A percentile compares a stretch with the other conserved stretches of the same genome.
Evolutionary conservation across 2,113 vertebrate species (phyloP).

Genomic region (Thunnus maccoyii): DNA sequence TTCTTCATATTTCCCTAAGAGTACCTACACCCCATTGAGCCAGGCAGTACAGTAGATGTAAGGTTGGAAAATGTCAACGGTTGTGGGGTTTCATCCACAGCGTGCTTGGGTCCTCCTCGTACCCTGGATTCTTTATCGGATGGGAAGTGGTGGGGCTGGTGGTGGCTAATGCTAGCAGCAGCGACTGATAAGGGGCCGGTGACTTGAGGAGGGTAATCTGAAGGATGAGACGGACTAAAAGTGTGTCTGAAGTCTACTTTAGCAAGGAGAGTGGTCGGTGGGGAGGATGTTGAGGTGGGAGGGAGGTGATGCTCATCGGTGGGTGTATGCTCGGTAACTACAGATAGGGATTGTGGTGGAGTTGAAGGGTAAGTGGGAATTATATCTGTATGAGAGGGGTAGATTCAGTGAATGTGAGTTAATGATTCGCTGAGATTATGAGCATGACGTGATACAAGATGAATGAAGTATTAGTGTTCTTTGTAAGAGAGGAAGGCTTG

Average conservation of each 20-base stretch:
- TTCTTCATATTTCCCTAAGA: background rate
- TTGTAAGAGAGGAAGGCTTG: background rate
- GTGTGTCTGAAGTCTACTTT: constrained; percentile 4
- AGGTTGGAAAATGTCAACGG: constrained; percentile 12
- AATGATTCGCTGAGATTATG: background rate
- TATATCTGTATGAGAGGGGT: background rate
- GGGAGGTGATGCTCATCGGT: background rate
- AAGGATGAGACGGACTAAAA: constrained; percentile 10
- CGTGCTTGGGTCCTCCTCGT: constrained; percentile 15
- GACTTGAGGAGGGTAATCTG: constrained; percentile 11
- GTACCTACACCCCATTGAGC: constrained; percentile 61
- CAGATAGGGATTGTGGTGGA: background rate
- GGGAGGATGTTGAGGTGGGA: background rate
- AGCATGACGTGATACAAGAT: background rate
- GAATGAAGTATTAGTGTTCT: background rate
- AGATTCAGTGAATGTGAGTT: constrained; percentile 11
- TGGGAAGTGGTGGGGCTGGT: constrained; percentile 4
- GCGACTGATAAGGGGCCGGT: background rate
- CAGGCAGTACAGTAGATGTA: constrained; percentile 15
- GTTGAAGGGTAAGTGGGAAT: background rate
- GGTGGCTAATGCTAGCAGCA: constrained; percentile 36
- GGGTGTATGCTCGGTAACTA: background rate
- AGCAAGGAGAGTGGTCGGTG: background rate
- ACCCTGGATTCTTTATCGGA: constrained; percentile 13
- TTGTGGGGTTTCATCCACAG: constrained; percentile 16